Evolutionary conservation across 1,140 invertebrate species (phyloP).

Genomic region (Drosophila leontia): DNA sequence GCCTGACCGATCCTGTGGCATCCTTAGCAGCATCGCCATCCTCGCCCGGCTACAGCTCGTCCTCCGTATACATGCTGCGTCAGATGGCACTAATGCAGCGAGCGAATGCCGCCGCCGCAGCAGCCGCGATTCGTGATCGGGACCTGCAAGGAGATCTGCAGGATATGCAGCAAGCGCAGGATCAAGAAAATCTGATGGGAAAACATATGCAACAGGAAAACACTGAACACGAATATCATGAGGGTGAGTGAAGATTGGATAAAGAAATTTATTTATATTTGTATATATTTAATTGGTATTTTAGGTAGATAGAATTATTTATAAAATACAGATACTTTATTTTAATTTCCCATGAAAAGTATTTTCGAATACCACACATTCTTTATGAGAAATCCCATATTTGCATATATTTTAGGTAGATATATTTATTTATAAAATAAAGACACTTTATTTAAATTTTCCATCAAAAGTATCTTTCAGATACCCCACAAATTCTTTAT

Average conservation of each 20-base stretch:
- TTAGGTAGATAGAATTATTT: neutral
- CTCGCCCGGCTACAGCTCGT: constrained; percentile 8
- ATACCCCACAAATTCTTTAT: too few relatives aligned
- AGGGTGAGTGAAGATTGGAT: neutral
- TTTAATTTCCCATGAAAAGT: neutral
- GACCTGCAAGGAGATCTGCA: constrained; percentile 1
- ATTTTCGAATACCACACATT: too few relatives aligned
- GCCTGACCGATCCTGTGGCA: constrained; percentile 1
- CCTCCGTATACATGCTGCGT: constrained; percentile 62
- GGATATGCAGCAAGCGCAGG: neutral
- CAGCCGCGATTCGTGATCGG: constrained; percentile 15
- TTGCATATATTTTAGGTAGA: too few relatives aligned
- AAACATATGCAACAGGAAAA: neutral
- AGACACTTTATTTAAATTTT: too few relatives aligned
- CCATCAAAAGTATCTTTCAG: too few relatives aligned
- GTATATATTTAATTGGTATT: neutral
- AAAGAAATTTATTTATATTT: neutral
- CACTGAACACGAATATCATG: too few relatives aligned
- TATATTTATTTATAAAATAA: too few relatives aligned
- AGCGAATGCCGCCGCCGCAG: constrained; percentile 55
- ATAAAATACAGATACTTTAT: too few relatives aligned
- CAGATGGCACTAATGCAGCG: constrained; percentile 72
- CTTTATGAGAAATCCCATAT: too few relatives aligned
- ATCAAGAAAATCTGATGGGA: neutral
- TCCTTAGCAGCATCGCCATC: neutral